Conservation (phyloP, 2,888 invertebrate genomes). For the Erebia epiphron region DNA sequence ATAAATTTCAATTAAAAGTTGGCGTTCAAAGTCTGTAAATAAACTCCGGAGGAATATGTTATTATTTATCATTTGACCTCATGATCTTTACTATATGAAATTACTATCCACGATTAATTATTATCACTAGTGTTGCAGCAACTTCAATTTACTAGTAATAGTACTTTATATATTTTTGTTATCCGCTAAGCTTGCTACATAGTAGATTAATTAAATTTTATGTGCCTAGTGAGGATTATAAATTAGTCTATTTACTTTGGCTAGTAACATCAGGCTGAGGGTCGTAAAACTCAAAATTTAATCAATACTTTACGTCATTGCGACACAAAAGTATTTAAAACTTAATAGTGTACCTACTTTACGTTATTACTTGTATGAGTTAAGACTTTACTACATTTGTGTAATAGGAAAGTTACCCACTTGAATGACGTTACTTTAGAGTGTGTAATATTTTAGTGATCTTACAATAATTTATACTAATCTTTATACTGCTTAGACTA, state of each 20-base stretch:
- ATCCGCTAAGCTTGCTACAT: slow-evolving; percentile 31
- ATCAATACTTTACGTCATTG: slow-evolving; percentile 57
- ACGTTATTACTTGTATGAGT: slow-evolving; percentile 21
- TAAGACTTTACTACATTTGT: slow-evolving; percentile 17
- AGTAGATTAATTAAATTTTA: slow-evolving; percentile 31
- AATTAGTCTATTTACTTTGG: slow-evolving; percentile 49
- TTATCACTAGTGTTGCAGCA: slow-evolving; percentile 35
- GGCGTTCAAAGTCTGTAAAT: background rate
- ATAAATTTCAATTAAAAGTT: slow-evolving; percentile 6
- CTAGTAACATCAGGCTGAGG: slow-evolving; percentile 40
- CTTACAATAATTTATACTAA: background rate
- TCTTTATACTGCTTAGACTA: background rate
- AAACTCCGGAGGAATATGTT: slow-evolving; percentile 23
- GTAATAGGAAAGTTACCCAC: slow-evolving; percentile 6
- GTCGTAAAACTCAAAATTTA: slow-evolving; percentile 59
- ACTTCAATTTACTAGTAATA: slow-evolving; percentile 37
- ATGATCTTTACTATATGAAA: slow-evolving; percentile 38
- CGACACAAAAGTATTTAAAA: slow-evolving; percentile 53
- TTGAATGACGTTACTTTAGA: slow-evolving; percentile 4
- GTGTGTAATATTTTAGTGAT: background rate
- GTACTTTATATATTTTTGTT: slow-evolving; percentile 32
- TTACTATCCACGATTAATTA: slow-evolving; percentile 39
- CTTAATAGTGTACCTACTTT: slow-evolving; percentile 39
- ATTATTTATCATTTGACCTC: slow-evolving; percentile 40
- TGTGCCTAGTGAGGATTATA: slow-evolving; percentile 44